Conservation (phyloP, 1,140 invertebrate genomes). For the Teleogryllus occipitalis region DNA sequence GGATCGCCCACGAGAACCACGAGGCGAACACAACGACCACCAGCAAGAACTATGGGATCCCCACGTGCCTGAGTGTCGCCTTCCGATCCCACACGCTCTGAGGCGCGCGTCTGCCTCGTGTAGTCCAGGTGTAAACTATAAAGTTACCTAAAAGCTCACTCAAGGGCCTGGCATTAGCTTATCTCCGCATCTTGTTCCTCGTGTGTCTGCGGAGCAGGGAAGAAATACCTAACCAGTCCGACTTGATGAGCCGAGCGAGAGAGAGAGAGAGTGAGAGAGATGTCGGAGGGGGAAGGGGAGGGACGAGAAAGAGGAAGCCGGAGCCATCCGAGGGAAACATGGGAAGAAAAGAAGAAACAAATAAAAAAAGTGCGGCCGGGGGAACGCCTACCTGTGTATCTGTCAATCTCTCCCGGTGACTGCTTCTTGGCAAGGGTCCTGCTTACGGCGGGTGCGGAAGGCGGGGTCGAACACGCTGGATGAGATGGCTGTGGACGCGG, state of each 20-base stretch:
- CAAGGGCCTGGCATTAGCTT: not conserved
- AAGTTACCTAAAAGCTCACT: conserved; percentile 4
- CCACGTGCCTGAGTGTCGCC: not conserved
- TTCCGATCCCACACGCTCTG: too few relatives aligned
- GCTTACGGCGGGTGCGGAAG: too few relatives aligned
- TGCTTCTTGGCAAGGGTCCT: too few relatives aligned
- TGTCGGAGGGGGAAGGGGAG: not conserved
- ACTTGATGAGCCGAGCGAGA: not conserved
- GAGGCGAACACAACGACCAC: too few relatives aligned
- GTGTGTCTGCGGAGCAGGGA: not conserved
- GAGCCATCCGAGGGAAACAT: not conserved
- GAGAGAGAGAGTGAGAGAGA: not conserved
- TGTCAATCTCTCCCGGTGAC: not conserved
- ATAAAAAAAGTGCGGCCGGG: not conserved
- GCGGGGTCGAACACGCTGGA: too few relatives aligned
- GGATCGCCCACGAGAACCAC: too few relatives aligned
- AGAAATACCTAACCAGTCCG: not conserved
- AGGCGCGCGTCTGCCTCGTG: not conserved
- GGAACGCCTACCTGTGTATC: not conserved
- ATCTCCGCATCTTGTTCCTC: not conserved
- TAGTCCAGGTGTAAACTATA: conserved; percentile 4
- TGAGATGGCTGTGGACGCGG: too few relatives aligned
- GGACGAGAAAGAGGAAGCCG: not conserved
- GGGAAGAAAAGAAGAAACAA: not conserved
- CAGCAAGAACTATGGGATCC: too few relatives aligned